Evolutionary conservation across 2,797 vertebrate species (phyloP), one percentile per base, ranked within the genome.

Genomic region (Molossus alvarezi): DNA sequence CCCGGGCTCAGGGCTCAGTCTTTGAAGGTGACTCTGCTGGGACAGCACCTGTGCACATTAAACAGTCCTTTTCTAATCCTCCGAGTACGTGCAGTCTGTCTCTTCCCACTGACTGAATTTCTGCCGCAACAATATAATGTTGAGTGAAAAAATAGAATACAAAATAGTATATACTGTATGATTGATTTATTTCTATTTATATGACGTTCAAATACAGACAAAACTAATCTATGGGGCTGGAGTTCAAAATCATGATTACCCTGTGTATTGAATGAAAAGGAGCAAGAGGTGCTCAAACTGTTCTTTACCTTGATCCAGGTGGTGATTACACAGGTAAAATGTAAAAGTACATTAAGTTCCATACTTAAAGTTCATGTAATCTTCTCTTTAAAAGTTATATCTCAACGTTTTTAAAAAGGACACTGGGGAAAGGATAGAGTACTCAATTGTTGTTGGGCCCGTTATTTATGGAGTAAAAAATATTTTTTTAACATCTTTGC

Each of bases 161-260:
- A 65, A 91, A 93, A 80, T n/a, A 41, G 25, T 15, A 73, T 25
- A 6, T 14, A 33, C 51, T 21, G 18, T 55, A 14, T 62, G 25
- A 37, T 6, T 83, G 21, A 29, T 27, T 72, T 72, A 87, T 77
- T 77, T 92, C 67, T 72, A n/a, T 48, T 85, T 55, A 84, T 33
- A 27, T 82, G 69, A 88, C 87, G 23, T 60, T 81, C 29, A 94
- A 92, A 53, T 20, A 60, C 17, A 65, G 27, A 27, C 53, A 90
- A 79, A 79, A 90, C 6, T 12, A 53, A 48, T 45, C 67, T 57
- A 1, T 14, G 20, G 73, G 6, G 55, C 58, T 29, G 48, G 33
- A 51, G 51, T 84, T 79, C 72, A 84, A 29, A 64, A 62, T 6
- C 37, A 25, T 25, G 9, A 48, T 86, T 77, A 53, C 21, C 69